phyloP scores from a whole-genome alignment of 2,888 invertebrate species.

The Chrysomela aeneicollis region DNA sequence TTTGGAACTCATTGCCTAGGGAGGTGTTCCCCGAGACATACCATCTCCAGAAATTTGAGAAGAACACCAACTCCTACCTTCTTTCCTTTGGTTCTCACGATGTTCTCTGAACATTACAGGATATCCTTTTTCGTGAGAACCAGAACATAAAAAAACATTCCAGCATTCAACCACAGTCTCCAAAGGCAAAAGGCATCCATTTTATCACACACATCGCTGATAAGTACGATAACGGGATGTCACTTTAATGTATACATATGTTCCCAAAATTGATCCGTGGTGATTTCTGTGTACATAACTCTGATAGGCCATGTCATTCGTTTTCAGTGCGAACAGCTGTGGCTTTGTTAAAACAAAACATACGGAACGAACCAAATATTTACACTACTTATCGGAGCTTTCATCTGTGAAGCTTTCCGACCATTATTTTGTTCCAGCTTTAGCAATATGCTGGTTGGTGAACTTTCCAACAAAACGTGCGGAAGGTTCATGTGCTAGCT shows the following conservation, averaged over 20 bases:
- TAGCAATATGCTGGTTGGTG: not conserved
- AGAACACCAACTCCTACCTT: no score
- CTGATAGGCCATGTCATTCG: not conserved
- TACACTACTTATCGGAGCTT: not conserved
- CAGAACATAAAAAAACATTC: no score
- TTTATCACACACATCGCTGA: not conserved
- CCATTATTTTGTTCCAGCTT: not conserved
- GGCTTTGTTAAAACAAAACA: not conserved
- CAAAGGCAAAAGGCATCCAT: no score
- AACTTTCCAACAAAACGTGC: not conserved
- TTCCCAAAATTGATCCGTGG: not conserved
- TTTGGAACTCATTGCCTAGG: no score
- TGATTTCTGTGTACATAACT: no score
- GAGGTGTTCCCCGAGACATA: no score
- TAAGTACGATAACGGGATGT: not conserved
- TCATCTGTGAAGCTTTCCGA: not conserved
- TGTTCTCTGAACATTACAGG: no score
- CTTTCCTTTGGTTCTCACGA: no score
- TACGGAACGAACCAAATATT: not conserved
- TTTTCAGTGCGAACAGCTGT: not conserved
- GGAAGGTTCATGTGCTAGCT: no score
- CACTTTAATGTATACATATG: not conserved
- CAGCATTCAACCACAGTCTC: no score
- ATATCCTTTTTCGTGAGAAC: no score
- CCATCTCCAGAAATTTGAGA: no score